Base-by-base conservation (phyloP, 2,888 invertebrate genomes). In the Plebejus melissa region DNA sequence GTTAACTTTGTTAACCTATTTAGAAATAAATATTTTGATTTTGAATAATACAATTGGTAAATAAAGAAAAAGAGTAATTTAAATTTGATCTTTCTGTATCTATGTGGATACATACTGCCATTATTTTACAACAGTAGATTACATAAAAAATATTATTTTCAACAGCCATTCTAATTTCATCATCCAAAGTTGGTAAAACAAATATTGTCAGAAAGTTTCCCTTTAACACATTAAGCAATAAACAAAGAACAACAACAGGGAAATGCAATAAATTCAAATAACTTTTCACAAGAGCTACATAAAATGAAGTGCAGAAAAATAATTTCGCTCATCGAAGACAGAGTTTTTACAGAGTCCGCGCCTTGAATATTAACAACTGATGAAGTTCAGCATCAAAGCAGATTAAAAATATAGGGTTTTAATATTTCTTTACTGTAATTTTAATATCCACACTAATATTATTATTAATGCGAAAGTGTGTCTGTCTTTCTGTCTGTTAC, bases 231-330 rank as follows among this genome's bases (percentile, higher is more conserved):
- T 80, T 80, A 80, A 80, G 79, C 79, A 81, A 81, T 79, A 76
- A 79, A 81, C 81, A 80, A 84, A 83, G 83, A 83, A 84, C 82
- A 84, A 83, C 82, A 82, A 82, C 83, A 83, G 82, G 85, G 82
- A 83, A 84, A 80, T 81, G 82, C 83, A 83, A 85, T 84, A 84
- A 86, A 85, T 83, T 82, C 83, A 82, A 83, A 83, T 82, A 80
- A 81, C 82, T 81, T 80, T 84, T 85, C 82, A 82, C 81, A 83
- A 85, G 80, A 79, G 80, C 80, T 80, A 83, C 82, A 85, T 83
- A 84, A 32, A 84, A 80, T 79, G 80, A 79, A 80, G 77, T 72
- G 75, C 76, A 76, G 75, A 77, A 74, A 76, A 69, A 54, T 58
- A 28, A 74, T 74, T 65, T 74, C 60, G 71, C 57, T 75, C 75